Evolutionary conservation across 2,888 invertebrate genomes (phyloP), one percentile per base, ranked within the genome.

Genomic region (Osedax fenrisi): DNA sequence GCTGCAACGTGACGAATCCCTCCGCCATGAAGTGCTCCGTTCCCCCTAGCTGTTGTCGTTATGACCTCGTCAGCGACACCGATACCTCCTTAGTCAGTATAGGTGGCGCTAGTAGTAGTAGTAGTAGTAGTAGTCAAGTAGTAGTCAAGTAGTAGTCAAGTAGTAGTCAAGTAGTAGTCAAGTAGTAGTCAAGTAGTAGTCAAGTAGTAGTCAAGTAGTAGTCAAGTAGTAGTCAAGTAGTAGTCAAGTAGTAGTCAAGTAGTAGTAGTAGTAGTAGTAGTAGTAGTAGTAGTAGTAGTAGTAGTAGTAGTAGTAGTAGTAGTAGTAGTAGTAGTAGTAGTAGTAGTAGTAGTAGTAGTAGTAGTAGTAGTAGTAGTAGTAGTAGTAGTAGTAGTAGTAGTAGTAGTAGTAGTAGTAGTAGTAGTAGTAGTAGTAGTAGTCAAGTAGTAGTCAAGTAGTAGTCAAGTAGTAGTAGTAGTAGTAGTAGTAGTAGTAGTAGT

Each of bases 1-100:
- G 95, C 85, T 95, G 95, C 81, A 81, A 83, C 22, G 77, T 79
- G 24, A 78, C 81, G 23, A 93, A 93, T 10, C 92, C 91, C 0
- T 92, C 93, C 66, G 90, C 91, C 24, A 93, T 94, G 85, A 88
- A 90, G 77, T 94, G 95, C 82, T 94, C 93, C 1, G 94, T 94
- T n/a, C 94, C 95, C 70, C 93, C 91, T 86, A 93, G 93, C n/a
- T 94, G 94, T 84, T 94, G 94, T 77, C 79, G 72, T 68, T 70
- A 64, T n/a, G n/a, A n/a, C n/a, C n/a, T n/a, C n/a, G n/a, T n/a
- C n/a, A n/a, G n/a, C n/a, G n/a, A n/a, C n/a, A n/a, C n/a, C n/a
- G n/a, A n/a, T n/a, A n/a, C n/a, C n/a, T n/a, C n/a, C n/a, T n/a
- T n/a, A n/a, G n/a, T n/a, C n/a, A n/a, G n/a, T n/a, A n/a, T n/a